phyloP scores from a whole-genome alignment of 2,113 vertebrate species.

The Corythaixoides concolor region DNA sequence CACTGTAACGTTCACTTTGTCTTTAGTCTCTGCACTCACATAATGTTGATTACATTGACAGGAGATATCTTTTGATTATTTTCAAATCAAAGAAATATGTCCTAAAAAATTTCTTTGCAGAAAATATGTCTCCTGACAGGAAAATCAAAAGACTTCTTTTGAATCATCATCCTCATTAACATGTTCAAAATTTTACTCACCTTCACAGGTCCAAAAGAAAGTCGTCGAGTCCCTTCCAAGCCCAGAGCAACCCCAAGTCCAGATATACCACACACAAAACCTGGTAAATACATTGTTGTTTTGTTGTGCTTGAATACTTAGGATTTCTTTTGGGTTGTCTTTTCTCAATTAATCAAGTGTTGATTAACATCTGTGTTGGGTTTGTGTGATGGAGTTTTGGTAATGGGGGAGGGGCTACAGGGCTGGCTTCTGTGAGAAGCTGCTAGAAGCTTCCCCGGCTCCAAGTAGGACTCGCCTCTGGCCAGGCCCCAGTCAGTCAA shows the following conservation, averaged over 20 bases:
- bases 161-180: background rate
- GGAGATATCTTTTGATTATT: background rate
- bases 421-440: too few relatives aligned
- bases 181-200: background rate
- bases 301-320: background rate
- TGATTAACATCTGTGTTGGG: background rate
- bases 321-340: background rate
- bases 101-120: background rate
- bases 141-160: background rate
- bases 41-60: background rate
- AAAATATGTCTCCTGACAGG: background rate
- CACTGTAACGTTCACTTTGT: background rate
- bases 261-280: background rate
- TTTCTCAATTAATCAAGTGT: background rate
- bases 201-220: slow-evolving; percentile 31
- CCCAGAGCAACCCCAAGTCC: slow-evolving; percentile 17
- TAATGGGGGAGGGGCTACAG: too few relatives aligned
- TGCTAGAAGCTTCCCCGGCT: too few relatives aligned
- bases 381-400: too few relatives aligned
- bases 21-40: background rate
- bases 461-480: too few relatives aligned
- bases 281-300: background rate
- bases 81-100: background rate
- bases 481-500: too few relatives aligned
- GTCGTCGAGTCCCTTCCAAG: background rate